Percentiles rank a stretch among this genome's conserved stretches.
Evolutionary conservation across 23 tunicate species (phyloP).

Genomic region (Ciona savignyi): DNA sequence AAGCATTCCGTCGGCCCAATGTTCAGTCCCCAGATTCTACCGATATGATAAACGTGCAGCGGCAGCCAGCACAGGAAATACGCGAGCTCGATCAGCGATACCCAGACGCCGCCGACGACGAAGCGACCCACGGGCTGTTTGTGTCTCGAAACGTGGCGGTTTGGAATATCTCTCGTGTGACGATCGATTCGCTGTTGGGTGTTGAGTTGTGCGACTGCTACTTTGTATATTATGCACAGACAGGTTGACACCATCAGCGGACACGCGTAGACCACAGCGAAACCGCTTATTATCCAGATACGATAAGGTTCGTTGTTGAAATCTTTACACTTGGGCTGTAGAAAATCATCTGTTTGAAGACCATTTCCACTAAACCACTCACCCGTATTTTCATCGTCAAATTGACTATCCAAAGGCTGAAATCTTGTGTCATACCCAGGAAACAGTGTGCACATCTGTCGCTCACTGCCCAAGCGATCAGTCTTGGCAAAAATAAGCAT

Average conservation of each 20-base stretch:
- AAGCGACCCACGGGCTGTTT: background rate
- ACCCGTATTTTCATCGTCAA: background rate
- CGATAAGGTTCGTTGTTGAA: slow-evolving; percentile 2
- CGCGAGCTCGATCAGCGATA: background rate
- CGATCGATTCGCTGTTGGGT: background rate
- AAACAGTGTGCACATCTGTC: background rate
- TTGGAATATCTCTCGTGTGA: background rate
- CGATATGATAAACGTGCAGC: background rate
- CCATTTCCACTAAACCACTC: background rate
- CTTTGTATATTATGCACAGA: background rate
- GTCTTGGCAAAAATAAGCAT: slow-evolving; percentile 8
- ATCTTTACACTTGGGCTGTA: slow-evolving; percentile 10
- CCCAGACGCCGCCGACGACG: background rate
- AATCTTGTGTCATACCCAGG: background rate
- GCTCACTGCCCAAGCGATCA: background rate
- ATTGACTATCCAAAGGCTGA: background rate
- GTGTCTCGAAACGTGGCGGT: background rate
- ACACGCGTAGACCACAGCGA: background rate
- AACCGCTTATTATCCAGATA: slow-evolving; percentile 1
- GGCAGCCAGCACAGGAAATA: background rate
- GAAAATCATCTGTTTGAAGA: background rate
- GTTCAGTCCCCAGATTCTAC: slow-evolving; percentile 1
- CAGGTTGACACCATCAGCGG: slow-evolving; percentile 3
- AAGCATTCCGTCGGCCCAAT: background rate
- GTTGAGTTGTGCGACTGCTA: background rate